These are phyloP conservation scores for Alouatta palliata DNA, from an alignment of 2,113 vertebrate genomes.

Conservation along the genomic window DNA sequence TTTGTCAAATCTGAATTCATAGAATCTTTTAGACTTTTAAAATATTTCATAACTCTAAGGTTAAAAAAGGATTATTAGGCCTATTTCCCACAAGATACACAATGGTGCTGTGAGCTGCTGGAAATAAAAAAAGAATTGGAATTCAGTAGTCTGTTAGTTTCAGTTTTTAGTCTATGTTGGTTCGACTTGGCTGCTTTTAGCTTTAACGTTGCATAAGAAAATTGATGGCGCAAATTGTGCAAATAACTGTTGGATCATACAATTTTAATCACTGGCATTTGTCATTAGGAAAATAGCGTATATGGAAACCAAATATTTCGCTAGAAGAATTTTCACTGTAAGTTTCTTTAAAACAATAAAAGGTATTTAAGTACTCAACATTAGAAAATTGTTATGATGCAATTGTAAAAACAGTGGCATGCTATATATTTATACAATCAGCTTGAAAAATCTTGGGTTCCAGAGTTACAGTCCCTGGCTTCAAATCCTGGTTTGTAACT, in stretches of 20 bases:
- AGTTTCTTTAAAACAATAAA: constrained; percentile 21
- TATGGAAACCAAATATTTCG: constrained; percentile 4
- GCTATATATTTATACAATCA: neutral
- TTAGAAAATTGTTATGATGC: neutral
- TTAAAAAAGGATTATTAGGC: neutral
- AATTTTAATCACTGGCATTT: constrained; percentile 38
- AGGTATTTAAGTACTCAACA: neutral
- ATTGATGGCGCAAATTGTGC: neutral
- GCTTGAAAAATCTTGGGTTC: neutral
- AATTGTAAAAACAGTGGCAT: neutral
- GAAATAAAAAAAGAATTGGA: constrained; percentile 33
- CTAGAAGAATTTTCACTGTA: neutral
- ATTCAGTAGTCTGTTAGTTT: neutral
- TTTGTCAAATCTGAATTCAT: neutral
- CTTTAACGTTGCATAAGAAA: constrained; percentile 40
- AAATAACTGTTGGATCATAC: neutral
- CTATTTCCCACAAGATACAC: neutral
- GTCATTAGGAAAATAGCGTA: constrained; percentile 4
- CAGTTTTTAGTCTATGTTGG: neutral
- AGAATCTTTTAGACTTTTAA: neutral
- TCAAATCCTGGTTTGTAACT: neutral
- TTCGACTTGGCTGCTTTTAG: neutral
- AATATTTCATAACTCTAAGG: neutral
- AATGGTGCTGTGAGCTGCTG: neutral
- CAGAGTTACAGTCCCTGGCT: neutral